phyloP scores from a whole-genome alignment of 2,888 invertebrate genomes.

The Leptarthrus brevirostris region DNA sequence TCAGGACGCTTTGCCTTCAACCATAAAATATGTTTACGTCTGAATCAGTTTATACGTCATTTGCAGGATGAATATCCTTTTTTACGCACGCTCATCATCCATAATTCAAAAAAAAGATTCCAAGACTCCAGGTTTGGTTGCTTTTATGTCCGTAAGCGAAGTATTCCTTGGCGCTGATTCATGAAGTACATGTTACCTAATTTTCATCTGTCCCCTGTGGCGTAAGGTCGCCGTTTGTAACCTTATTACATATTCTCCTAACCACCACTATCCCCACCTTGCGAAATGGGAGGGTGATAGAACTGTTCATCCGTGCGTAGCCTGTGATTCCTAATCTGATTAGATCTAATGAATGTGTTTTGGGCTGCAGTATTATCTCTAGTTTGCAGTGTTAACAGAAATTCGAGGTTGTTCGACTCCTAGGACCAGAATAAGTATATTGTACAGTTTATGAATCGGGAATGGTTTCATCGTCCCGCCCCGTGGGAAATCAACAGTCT shows the following conservation, averaged over 20 bases:
- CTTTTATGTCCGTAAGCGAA: background rate
- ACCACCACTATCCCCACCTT: too few relatives aligned
- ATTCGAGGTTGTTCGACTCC: background rate
- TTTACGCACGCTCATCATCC: background rate
- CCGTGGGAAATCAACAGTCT: constrained; percentile 8
- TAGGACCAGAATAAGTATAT: too few relatives aligned
- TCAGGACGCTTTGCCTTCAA: background rate
- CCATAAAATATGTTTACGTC: background rate
- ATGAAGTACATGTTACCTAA: constrained; percentile 4
- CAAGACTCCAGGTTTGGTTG: background rate
- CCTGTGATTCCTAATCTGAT: constrained; percentile 10
- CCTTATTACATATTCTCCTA: constrained; percentile 12
- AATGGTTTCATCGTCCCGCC: too few relatives aligned
- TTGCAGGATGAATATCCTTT: background rate
- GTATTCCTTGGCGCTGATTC: background rate
- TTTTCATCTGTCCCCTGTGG: background rate
- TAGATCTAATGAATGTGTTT: constrained; percentile 8
- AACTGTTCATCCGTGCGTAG: background rate
- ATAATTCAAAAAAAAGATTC: background rate
- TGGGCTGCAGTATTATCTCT: background rate
- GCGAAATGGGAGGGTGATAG: background rate
- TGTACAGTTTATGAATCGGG: too few relatives aligned
- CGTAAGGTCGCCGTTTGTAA: background rate
- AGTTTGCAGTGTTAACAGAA: constrained; percentile 18
- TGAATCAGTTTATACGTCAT: background rate